These are phyloP conservation scores for roundworm (Caenorhabditis elegans) DNA, from an alignment of 1,140 invertebrate species.

Conservation along the genomic window DNA sequence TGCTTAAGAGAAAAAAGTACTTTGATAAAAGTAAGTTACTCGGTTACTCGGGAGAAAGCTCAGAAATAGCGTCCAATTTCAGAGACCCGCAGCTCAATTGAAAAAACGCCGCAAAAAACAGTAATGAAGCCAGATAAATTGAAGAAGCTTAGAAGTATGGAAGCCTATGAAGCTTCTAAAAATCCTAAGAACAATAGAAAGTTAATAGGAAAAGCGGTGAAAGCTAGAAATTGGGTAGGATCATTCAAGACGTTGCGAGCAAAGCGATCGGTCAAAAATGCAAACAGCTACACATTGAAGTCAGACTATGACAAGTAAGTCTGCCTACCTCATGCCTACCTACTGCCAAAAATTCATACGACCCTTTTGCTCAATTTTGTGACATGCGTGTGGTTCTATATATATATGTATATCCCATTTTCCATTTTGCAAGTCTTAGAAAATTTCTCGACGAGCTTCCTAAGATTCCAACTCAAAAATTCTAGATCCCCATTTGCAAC, in stretches of 20 bases:
- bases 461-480: no score
- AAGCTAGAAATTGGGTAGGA: constrained; percentile 11
- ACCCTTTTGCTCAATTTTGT: no score
- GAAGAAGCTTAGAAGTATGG: background rate
- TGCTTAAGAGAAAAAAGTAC: background rate
- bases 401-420: no score
- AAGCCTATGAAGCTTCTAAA: background rate
- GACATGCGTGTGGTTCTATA: no score
- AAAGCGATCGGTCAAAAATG: constrained; percentile 5
- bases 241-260: constrained; percentile 6
- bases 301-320: background rate
- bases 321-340: no score
- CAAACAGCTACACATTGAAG: background rate
- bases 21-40: background rate
- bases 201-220: background rate
- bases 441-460: background rate
- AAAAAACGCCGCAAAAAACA: background rate
- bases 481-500: constrained; percentile 25
- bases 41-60: background rate
- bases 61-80: background rate
- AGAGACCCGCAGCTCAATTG: background rate
- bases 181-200: background rate
- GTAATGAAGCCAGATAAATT: background rate
- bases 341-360: no score
- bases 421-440: no score